phyloP scores from a whole-genome alignment of 2,113 vertebrate genomes.

The Cariama cristata region DNA sequence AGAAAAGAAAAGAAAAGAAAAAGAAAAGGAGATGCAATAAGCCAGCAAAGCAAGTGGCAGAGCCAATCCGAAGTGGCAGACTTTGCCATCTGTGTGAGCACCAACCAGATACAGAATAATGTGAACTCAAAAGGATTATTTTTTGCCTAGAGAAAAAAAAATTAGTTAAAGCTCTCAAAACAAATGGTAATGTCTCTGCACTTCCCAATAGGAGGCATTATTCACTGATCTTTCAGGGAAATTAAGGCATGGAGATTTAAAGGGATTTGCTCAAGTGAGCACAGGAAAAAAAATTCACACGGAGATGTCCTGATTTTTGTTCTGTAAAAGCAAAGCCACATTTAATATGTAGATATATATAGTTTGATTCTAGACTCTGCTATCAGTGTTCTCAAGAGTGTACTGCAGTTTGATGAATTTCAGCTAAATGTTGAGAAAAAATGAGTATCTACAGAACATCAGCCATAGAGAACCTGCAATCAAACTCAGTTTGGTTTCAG shows the following conservation, averaged over 20 bases:
- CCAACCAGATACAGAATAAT: background rate
- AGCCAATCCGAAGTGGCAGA: background rate
- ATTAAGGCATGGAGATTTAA: background rate
- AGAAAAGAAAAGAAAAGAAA: too few relatives aligned
- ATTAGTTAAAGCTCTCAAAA: background rate
- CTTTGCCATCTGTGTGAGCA: background rate
- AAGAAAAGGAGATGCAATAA: background rate
- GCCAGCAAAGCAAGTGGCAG: background rate
- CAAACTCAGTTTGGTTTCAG: conserved; percentile 16
- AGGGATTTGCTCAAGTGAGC: background rate
- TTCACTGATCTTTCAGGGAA: conserved; percentile 12
- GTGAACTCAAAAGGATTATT: background rate
- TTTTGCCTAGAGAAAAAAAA: conserved; percentile 1
- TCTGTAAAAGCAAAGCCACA: background rate
- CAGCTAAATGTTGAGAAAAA: background rate
- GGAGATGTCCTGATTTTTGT: background rate
- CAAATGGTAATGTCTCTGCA: background rate
- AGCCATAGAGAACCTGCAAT: background rate
- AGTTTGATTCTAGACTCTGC: background rate
- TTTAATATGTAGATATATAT: background rate
- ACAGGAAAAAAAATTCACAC: background rate
- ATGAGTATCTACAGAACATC: background rate
- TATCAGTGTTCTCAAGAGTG: background rate
- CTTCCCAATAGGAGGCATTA: background rate
- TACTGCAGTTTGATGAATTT: background rate